These are phyloP conservation scores for Zapornia atra DNA, from an alignment of 2,113 vertebrate species.

Conservation along the genomic window DNA sequence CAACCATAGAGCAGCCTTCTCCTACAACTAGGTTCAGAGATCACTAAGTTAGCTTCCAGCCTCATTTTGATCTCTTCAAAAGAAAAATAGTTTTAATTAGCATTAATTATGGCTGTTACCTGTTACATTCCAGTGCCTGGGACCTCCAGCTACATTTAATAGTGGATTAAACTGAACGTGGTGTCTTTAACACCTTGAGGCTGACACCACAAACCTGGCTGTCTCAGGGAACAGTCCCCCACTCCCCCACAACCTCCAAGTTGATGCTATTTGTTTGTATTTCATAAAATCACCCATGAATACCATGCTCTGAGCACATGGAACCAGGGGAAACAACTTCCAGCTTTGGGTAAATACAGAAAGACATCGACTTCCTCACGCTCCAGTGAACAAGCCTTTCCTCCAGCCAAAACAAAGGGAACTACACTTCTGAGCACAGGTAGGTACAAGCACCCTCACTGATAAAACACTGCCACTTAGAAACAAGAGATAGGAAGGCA, in stretches of 20 bases:
- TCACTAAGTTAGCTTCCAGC: background rate
- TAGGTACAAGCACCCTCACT: background rate
- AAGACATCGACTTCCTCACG: background rate
- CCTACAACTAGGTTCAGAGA: background rate
- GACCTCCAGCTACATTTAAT: accelerated
- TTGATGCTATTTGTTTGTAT: background rate
- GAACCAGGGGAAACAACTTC: background rate
- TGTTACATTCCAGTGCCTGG: background rate
- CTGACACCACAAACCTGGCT: background rate
- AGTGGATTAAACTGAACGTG: background rate
- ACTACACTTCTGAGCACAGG: background rate
- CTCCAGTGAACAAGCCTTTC: background rate
- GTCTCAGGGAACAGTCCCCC: background rate
- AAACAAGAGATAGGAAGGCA: background rate
- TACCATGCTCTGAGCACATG: background rate
- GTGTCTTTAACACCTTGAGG: background rate
- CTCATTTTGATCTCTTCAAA: background rate
- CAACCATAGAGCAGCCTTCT: background rate
- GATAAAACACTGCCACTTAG: background rate
- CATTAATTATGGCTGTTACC: background rate
- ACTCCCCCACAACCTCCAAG: background rate
- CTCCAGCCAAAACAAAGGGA: background rate
- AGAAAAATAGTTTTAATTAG: background rate
- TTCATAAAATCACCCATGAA: background rate
- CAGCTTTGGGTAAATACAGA: background rate